These are phyloP conservation scores for Trichonephila clavata DNA, from an alignment of 1,140 invertebrate species.

Conservation along the genomic window DNA sequence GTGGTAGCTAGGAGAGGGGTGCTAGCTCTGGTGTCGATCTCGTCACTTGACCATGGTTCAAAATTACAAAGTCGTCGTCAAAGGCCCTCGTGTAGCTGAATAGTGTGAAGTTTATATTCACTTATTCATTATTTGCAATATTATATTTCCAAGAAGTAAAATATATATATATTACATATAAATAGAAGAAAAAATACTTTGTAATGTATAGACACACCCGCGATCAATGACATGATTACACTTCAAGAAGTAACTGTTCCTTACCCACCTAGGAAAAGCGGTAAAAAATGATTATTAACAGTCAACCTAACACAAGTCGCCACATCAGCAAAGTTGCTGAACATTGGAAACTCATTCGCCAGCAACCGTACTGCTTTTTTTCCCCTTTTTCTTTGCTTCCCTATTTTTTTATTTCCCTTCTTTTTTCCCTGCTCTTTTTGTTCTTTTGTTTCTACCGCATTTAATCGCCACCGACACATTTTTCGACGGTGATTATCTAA, in stretches of 20 bases:
- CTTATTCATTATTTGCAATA: too few relatives aligned
- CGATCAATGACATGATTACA: neutral
- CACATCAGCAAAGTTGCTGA: constrained; percentile 14
- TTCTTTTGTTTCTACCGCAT: constrained; percentile 14
- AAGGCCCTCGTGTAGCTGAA: too few relatives aligned
- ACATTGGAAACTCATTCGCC: constrained; percentile 64
- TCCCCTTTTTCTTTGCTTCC: too few relatives aligned
- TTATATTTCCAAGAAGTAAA: too few relatives aligned
- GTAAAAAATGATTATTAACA: constrained; percentile 32
- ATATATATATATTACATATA: too few relatives aligned
- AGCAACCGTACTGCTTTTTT: neutral
- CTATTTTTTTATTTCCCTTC: neutral
- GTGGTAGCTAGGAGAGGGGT: too few relatives aligned
- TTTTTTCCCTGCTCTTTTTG: neutral
- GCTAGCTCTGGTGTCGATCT: too few relatives aligned
- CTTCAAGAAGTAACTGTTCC: neutral
- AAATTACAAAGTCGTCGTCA: too few relatives aligned
- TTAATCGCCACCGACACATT: constrained; percentile 61
- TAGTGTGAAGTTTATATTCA: too few relatives aligned
- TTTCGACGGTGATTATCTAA: constrained; percentile 55
- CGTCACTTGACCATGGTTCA: too few relatives aligned
- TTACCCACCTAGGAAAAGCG: neutral
- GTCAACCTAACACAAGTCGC: neutral
- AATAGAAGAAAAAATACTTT: too few relatives aligned
- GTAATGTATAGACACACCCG: neutral